Percentiles rank a stretch among this genome's conserved stretches.
These are phyloP conservation scores for Crocodylus rhombifer DNA, from an alignment of 2,797 vertebrate genomes.

Conservation along the genomic window DNA sequence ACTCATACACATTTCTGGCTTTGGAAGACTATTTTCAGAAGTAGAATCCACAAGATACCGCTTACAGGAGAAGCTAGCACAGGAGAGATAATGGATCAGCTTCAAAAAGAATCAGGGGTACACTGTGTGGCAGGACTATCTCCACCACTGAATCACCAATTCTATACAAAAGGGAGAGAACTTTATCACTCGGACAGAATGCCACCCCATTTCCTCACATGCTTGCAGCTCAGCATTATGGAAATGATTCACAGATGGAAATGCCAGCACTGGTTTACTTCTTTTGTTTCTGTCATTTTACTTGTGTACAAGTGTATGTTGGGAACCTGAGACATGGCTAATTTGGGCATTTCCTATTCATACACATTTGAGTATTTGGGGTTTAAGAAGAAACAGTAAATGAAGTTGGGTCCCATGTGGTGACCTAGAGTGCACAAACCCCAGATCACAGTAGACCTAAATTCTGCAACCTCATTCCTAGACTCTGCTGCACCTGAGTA, in stretches of 20 bases:
- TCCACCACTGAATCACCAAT: background rate
- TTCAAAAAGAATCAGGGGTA: background rate
- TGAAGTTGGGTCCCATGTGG: background rate
- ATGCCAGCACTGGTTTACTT: background rate
- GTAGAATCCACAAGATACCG: background rate
- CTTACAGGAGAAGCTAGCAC: background rate
- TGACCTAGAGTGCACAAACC: background rate
- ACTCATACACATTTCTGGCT: background rate
- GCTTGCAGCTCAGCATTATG: background rate
- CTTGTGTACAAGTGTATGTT: background rate
- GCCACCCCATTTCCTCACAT: background rate
- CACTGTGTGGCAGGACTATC: background rate
- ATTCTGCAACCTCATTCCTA: constrained; percentile 33
- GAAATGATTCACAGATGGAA: background rate
- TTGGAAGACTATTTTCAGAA: background rate
- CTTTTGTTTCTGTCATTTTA: background rate
- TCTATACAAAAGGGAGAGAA: background rate
- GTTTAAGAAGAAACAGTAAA: constrained; percentile 35
- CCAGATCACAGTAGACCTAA: constrained; percentile 35
- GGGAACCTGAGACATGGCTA: background rate
- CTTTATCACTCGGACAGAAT: background rate
- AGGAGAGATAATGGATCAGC: background rate
- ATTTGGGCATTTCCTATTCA: background rate
- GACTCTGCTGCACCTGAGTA: background rate
- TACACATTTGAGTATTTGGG: constrained; percentile 33